These are phyloP conservation scores for Battus philenor DNA, from an alignment of 1,140 invertebrate genomes.

Conservation along the genomic window DNA sequence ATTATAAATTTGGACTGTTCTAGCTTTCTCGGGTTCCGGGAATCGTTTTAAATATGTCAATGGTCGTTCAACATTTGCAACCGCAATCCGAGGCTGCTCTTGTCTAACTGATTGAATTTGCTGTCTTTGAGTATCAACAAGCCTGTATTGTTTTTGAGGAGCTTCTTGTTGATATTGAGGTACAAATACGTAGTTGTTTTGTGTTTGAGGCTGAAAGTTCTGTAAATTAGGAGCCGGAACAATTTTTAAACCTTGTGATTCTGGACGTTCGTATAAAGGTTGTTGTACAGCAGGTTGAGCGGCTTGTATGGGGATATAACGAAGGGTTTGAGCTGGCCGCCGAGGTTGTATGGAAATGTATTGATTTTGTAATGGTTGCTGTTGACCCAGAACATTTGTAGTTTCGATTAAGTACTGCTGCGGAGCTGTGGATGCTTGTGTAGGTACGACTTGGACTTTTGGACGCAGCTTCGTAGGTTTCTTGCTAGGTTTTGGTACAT, in stretches of 20 bases:
- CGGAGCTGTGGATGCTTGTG: constrained; percentile 47
- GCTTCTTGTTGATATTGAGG: constrained; percentile 56
- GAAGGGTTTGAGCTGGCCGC: constrained; percentile 47
- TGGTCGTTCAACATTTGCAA: constrained; percentile 50
- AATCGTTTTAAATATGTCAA: constrained; percentile 58
- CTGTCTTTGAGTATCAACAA: constrained; percentile 45
- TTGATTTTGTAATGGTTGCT: constrained; percentile 36
- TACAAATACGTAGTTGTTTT: constrained; percentile 41
- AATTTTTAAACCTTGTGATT: constrained; percentile 61
- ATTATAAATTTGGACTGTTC: constrained; percentile 46
- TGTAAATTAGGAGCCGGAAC: constrained; percentile 56
- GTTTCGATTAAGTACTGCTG: constrained; percentile 68
- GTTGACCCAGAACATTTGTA: constrained; percentile 47
- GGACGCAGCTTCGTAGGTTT: constrained; percentile 58
- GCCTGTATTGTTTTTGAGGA: constrained; percentile 54
- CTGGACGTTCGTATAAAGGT: constrained; percentile 49
- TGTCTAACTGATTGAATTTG: constrained; percentile 39
- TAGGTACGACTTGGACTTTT: constrained; percentile 39
- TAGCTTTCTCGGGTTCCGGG: constrained; percentile 50
- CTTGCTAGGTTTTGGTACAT: constrained; percentile 55
- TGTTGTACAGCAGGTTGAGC: constrained; percentile 40
- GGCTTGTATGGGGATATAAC: constrained; percentile 50
- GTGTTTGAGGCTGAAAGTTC: constrained; percentile 36
- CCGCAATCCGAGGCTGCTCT: constrained; percentile 38
- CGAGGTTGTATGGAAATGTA: constrained; percentile 1